phyloP scores from a whole-genome alignment of 2,888 invertebrate species.

The Chrysolina oricalcia region DNA sequence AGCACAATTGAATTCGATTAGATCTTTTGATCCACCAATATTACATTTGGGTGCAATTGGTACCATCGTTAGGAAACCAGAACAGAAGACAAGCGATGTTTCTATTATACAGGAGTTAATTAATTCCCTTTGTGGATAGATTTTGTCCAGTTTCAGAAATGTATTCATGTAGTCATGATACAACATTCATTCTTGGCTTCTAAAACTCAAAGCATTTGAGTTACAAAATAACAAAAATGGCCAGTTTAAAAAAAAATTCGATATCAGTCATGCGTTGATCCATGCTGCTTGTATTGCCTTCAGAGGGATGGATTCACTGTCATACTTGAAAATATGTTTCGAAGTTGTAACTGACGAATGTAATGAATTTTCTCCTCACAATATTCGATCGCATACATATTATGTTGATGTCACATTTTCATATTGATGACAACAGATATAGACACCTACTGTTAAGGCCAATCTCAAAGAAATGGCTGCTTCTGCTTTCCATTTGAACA shows the following conservation, averaged over 20 bases:
- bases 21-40: slow-evolving; percentile 13
- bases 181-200: slow-evolving; percentile 22
- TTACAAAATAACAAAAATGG: slow-evolving; percentile 20
- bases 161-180: slow-evolving; percentile 31
- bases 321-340: slow-evolving; percentile 19
- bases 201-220: slow-evolving; percentile 32
- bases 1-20: slow-evolving; percentile 30
- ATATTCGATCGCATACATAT: background rate
- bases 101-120: slow-evolving; percentile 36
- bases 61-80: slow-evolving; percentile 26
- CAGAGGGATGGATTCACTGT: background rate
- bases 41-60: slow-evolving; percentile 36
- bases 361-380: background rate
- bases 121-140: slow-evolving; percentile 20
- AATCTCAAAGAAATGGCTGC: slow-evolving; percentile 28
- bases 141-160: slow-evolving; percentile 31
- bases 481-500: slow-evolving; percentile 17
- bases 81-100: slow-evolving; percentile 20
- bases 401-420: slow-evolving; percentile 27
- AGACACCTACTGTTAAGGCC: slow-evolving; percentile 1
- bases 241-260: slow-evolving; percentile 18
- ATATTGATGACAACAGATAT: slow-evolving; percentile 28
- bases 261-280: slow-evolving; percentile 15
- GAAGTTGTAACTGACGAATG: slow-evolving; percentile 5
- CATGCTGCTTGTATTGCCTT: slow-evolving; percentile 25